Percentiles rank a stretch among this genome's conserved stretches.
These are phyloP conservation scores for Julus scandinavius DNA, from an alignment of 2,888 invertebrate species.

Conservation along the genomic window DNA sequence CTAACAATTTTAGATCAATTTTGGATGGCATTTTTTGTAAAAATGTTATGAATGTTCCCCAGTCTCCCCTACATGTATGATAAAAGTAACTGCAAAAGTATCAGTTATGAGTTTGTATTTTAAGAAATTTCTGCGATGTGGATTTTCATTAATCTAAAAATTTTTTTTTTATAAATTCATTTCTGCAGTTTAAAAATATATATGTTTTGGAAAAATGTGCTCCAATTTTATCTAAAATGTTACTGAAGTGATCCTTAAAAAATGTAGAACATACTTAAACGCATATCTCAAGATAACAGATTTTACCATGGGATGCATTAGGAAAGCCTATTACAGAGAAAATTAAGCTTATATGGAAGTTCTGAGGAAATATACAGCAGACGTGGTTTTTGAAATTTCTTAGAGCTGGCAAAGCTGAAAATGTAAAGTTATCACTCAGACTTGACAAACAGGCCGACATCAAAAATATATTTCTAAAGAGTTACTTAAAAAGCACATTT, in stretches of 20 bases:
- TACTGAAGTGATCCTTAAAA: background rate
- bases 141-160: background rate
- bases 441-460: conserved; percentile 34
- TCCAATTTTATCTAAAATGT: background rate
- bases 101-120: too few species aligned
- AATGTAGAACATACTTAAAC: background rate
- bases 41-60: too few species aligned
- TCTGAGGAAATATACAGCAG: background rate
- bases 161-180: background rate
- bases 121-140: too few species aligned
- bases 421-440: background rate
- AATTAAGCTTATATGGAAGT: conserved; percentile 7
- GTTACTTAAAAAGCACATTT: background rate
- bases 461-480: background rate
- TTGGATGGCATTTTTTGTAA: too few species aligned
- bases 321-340: background rate
- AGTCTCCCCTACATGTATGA: too few species aligned
- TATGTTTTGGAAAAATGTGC: background rate
- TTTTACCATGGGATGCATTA: background rate
- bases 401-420: conserved; percentile 25
- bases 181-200: background rate
- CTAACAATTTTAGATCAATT: too few species aligned
- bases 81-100: too few species aligned
- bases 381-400: background rate
- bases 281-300: background rate